phyloP scores from a whole-genome alignment of 2,888 invertebrate genomes.

The Prenolepis imparis region DNA sequence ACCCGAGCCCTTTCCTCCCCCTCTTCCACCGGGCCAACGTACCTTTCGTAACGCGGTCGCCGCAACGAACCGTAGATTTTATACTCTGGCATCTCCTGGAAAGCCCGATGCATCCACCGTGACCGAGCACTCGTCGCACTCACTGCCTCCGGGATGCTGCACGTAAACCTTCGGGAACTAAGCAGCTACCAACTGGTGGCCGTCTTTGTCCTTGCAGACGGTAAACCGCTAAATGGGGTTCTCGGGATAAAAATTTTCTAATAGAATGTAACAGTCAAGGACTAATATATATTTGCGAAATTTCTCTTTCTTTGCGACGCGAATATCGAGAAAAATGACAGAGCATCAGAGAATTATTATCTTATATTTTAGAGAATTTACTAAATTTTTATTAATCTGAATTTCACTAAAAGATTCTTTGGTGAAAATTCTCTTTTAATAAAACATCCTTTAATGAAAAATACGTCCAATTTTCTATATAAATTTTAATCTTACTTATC shows the following conservation, averaged over 20 bases:
- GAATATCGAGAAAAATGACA: not conserved
- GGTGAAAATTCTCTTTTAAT: not conserved
- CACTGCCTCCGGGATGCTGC: slow-evolving; percentile 72
- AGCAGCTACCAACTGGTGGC: slow-evolving; percentile 68
- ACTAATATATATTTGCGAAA: not conserved
- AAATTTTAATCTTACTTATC: not conserved
- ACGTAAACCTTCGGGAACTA: slow-evolving; percentile 68
- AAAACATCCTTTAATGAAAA: not conserved
- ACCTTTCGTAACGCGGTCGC: slow-evolving; percentile 78
- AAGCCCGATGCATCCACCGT: slow-evolving; percentile 75
- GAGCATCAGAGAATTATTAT: not conserved
- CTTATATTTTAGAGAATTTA: not conserved
- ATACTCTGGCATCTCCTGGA: slow-evolving; percentile 66
- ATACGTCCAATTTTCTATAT: not conserved
- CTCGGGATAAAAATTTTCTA: slow-evolving; percentile 20
- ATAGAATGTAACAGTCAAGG: not conserved
- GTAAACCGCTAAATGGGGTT: slow-evolving; percentile 6
- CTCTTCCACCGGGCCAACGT: slow-evolving; percentile 67
- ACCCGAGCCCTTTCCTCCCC: slow-evolving; percentile 58
- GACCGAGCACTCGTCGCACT: slow-evolving; percentile 73
- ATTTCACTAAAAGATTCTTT: not conserved
- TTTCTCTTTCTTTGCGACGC: not conserved
- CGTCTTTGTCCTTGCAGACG: slow-evolving; percentile 47
- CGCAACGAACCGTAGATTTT: slow-evolving; percentile 74
- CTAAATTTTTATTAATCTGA: not conserved